Evolutionary conservation across 2,113 vertebrate genomes (phyloP).

Genomic region (Peromyscus maniculatus): DNA sequence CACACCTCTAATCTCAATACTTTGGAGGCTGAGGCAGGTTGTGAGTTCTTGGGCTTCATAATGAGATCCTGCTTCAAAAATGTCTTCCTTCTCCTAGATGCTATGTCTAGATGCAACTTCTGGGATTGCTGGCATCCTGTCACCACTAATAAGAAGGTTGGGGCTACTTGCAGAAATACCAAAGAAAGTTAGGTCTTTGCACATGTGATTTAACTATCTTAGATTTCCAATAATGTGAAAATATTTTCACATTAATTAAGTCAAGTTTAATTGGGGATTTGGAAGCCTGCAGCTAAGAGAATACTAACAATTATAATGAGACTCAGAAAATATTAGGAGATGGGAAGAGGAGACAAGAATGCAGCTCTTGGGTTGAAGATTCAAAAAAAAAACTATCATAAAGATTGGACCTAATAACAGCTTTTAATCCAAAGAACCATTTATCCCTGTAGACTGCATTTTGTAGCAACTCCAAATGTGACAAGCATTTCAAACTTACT

Average conservation of each 20-base stretch:
- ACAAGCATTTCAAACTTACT: slow-evolving; percentile 70
- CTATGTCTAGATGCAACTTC: background rate
- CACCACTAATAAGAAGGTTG: background rate
- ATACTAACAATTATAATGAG: background rate
- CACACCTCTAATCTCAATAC: background rate
- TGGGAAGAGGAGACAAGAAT: background rate
- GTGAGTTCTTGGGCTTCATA: background rate
- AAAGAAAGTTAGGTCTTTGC: background rate
- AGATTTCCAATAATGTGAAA: background rate
- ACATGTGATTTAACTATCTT: background rate
- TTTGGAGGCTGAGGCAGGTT: background rate
- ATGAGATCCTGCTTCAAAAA: background rate
- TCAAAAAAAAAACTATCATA: slow-evolving; percentile 22
- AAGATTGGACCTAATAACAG: slow-evolving; percentile 56
- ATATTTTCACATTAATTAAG: slow-evolving; percentile 20
- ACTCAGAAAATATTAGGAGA: slow-evolving; percentile 26
- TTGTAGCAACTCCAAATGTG: slow-evolving; percentile 65
- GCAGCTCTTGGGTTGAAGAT: background rate
- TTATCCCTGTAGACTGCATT: slow-evolving; percentile 56
- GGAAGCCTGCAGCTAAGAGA: background rate
- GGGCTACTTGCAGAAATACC: background rate
- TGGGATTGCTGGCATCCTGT: background rate
- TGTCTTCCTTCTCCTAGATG: background rate
- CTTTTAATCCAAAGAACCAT: slow-evolving; percentile 68
- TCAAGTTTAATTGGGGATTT: background rate